Percentiles rank a stretch among this genome's conserved stretches.
These are phyloP conservation scores for Phyto melanocephala DNA, from an alignment of 2,888 invertebrate genomes.

Conservation along the genomic window DNA sequence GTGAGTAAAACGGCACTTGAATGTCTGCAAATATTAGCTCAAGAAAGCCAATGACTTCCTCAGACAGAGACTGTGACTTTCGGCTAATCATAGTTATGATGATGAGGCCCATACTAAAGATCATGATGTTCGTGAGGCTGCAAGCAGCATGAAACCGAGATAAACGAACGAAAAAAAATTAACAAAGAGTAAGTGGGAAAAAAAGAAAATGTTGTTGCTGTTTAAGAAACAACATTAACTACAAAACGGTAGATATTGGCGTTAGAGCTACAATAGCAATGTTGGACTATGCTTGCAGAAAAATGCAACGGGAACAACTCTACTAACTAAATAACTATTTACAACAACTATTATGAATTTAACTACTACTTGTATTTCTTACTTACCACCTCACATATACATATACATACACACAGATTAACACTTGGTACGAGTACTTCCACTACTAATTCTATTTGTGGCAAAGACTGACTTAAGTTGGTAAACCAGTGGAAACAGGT, in stretches of 20 bases:
- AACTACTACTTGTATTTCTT: constrained; percentile 7
- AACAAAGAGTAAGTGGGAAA: constrained; percentile 1
- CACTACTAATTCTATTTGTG: constrained; percentile 3
- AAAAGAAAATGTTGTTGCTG: constrained; percentile 29
- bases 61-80: constrained; percentile 30
- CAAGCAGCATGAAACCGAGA: constrained; percentile 7
- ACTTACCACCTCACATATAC: neutral
- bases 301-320: constrained; percentile 58
- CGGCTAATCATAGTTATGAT: constrained; percentile 11
- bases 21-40: constrained; percentile 48
- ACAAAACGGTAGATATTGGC: constrained; percentile 64
- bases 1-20: constrained; percentile 46
- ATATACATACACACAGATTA: neutral
- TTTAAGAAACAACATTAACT: constrained; percentile 39
- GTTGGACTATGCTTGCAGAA: constrained; percentile 34
- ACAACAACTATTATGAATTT: constrained; percentile 18
- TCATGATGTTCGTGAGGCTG: constrained; percentile 6
- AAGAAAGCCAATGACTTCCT: constrained; percentile 55
- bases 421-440: neutral
- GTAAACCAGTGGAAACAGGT: constrained; percentile 67
- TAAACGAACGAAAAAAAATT: neutral
- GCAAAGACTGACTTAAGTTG: constrained; percentile 34
- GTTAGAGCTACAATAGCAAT: constrained; percentile 23
- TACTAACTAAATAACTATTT: constrained; percentile 34
- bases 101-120: neutral